These are phyloP conservation scores for Dioctria linearis DNA, from an alignment of 2,888 invertebrate genomes.

Conservation along the genomic window DNA sequence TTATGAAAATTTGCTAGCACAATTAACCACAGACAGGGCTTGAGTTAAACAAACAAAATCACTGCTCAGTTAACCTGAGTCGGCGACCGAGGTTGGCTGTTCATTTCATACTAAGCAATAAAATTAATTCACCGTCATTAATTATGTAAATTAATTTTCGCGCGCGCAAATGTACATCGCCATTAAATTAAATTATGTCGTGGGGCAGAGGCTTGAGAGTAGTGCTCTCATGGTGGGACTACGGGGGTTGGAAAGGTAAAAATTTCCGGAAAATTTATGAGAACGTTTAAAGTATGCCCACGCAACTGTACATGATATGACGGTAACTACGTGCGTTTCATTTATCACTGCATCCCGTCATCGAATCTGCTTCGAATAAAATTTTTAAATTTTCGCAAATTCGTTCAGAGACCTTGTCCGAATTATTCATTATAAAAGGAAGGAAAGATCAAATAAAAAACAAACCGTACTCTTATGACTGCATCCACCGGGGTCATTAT, in stretches of 20 bases:
- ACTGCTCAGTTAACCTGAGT: background rate
- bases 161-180: constrained; percentile 55
- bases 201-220: background rate
- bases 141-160: constrained; percentile 59
- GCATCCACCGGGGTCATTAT: constrained; percentile 21
- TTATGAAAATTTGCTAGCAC: constrained; percentile 51
- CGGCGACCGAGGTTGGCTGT: constrained; percentile 12
- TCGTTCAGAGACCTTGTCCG: background rate
- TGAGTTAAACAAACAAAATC: constrained; percentile 20
- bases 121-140: constrained; percentile 59
- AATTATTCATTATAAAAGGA: background rate
- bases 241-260: constrained; percentile 29
- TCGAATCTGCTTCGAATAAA: background rate
- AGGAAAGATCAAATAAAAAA: background rate
- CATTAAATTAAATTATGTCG: constrained; percentile 53
- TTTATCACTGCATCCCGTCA: constrained; percentile 47
- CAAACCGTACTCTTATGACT: background rate
- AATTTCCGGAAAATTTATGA: constrained; percentile 47
- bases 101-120: constrained; percentile 52
- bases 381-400: background rate
- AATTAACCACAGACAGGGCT: constrained; percentile 36
- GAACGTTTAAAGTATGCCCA: constrained; percentile 49
- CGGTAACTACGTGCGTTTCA: background rate
- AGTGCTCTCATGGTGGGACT: constrained; percentile 19
- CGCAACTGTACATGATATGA: background rate